Conservation (phyloP, 2,113 vertebrate species). For the sheep (Ovis aries) region ARS-UI_Ramb_v3.0 NC_056058.1:64600001-64600500, state of each 20-base stretch:
- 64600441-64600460: not conserved
- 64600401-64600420: not conserved
- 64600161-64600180: not conserved
- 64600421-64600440: not conserved
- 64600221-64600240: not conserved
- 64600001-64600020: not conserved
- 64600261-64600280: not conserved
- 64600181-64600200: not conserved
- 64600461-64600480: no score
- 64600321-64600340: not conserved
- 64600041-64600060: not conserved
- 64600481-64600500: not conserved
- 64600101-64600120: not conserved
- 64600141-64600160: not conserved
- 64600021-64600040: not conserved
- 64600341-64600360: not conserved
- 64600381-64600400: not conserved
- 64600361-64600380: not conserved
- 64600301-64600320: not conserved
- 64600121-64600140: not conserved
- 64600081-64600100: not conserved
- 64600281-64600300: not conserved
- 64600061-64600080: constrained; percentile 17
- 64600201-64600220: no score
- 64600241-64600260: not conserved